phyloP scores from a whole-genome alignment of 2,797 vertebrate genomes.

The Calcarius lapponicus region DNA sequence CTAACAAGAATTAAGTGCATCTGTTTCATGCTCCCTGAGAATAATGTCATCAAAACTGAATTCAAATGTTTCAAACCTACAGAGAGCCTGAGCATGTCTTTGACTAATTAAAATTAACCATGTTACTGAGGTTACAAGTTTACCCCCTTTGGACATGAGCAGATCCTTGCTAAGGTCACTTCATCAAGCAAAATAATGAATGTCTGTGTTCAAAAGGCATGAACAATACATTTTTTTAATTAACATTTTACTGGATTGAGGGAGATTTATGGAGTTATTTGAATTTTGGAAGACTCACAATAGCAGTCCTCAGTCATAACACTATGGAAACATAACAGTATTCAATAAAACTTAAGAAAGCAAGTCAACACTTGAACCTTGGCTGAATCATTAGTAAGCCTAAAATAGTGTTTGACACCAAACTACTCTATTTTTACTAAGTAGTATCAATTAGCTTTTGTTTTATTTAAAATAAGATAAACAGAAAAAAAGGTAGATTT shows the following conservation, averaged over 20 bases:
- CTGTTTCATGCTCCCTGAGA: conserved; percentile 34
- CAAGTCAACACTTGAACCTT: background rate
- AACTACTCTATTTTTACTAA: background rate
- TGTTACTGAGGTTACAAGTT: background rate
- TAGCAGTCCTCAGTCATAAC: background rate
- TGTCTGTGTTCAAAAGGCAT: conserved; percentile 7
- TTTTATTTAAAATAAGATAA: background rate
- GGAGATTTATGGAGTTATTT: background rate
- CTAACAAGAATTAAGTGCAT: conserved; percentile 36
- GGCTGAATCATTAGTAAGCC: background rate
- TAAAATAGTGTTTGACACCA: background rate
- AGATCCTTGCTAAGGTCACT: conserved; percentile 28
- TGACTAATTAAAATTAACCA: conserved; percentile 51
- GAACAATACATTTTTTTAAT: background rate
- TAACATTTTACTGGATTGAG: background rate
- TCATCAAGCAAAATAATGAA: conserved; percentile 39
- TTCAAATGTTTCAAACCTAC: conserved; percentile 23
- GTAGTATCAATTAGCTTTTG: background rate
- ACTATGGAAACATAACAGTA: background rate
- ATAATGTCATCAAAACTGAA: conserved; percentile 48
- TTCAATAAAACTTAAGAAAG: background rate
- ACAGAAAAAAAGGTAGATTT: background rate
- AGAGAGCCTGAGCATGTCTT: conserved; percentile 2
- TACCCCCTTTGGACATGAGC: background rate
- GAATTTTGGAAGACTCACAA: background rate